These are phyloP conservation scores for Orbicella faveolata DNA, from an alignment of 64 coral and sea anemone genomes.

Conservation along the genomic window DNA sequence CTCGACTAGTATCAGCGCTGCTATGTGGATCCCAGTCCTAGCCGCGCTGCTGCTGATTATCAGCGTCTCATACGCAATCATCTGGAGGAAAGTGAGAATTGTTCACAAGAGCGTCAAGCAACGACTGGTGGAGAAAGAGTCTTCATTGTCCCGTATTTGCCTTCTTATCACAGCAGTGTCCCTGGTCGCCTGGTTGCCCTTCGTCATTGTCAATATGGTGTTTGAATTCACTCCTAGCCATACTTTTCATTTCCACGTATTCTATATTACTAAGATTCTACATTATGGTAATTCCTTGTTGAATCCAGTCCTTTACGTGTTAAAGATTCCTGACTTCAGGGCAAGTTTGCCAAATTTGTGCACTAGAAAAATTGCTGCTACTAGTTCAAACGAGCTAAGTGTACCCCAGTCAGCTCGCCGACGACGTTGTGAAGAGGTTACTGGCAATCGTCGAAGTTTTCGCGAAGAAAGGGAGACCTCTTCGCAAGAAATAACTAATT, in stretches of 20 bases:
- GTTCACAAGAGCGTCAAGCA: not conserved
- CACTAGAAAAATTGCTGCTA: not conserved
- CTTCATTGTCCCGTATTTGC: slow-evolving; percentile 1
- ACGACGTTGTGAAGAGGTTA: too few relatives aligned
- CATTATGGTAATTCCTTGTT: slow-evolving; percentile 4
- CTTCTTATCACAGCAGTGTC: not conserved
- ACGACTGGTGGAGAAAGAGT: not conserved
- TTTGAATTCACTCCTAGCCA: not conserved
- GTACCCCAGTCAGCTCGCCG: not conserved
- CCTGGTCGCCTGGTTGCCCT: not conserved
- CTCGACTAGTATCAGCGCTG: not conserved
- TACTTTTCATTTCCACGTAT: not conserved
- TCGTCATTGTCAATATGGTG: not conserved
- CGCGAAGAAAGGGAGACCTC: too few relatives aligned
- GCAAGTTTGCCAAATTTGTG: not conserved
- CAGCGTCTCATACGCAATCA: not conserved
- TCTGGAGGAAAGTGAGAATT: not conserved
- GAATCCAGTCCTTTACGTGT: slow-evolving; percentile 8
- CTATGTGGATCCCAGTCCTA: slow-evolving; percentile 5
- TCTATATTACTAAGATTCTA: slow-evolving; percentile 1
- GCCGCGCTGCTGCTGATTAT: not conserved
- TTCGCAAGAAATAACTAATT: too few relatives aligned
- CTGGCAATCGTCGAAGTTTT: too few relatives aligned
- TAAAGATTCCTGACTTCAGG: slow-evolving; percentile 18
- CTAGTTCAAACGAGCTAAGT: not conserved